Evolutionary conservation across 2,888 invertebrate genomes (phyloP), one percentile per base, ranked within the genome.

Genomic region (Diachrysia chrysitis): DNA sequence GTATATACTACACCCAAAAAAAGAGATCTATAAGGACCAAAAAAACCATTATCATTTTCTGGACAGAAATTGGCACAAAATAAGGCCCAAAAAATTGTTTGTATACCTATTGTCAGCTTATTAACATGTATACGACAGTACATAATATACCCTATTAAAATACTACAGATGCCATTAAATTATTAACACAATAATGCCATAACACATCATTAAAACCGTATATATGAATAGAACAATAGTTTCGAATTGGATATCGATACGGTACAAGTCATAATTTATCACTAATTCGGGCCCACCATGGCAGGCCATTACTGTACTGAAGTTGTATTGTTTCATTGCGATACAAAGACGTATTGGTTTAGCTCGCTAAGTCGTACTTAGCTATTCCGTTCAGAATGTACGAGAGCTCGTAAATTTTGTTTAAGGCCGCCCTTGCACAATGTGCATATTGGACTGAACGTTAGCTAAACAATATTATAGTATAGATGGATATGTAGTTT

Each of bases 241-340:
- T 19, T 19, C 2, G 12, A 21, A 51, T 21, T 21, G 12, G 12
- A 51, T 19, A 51, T 51, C 12, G 21, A 51, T 19, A 19, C 21
- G 19, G 12, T 35, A 42, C 21, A 25, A 23, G 64, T 59, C 59
- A 71, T 76, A 65, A 71, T 72, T 72, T 62, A 73, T 65, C 56
- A 37, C 17, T 56, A 42, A 59, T 57, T 65, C 25, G 4, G 37
- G 25, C 1, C 17, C 2, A 21, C 53, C 53, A 59, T 16, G 23
- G 70, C 32, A 59, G 48, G 55, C 55, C 56, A 37, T 46, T 55
- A 17, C 6, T 17, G 12, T 48, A 65, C 62, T 57, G 25, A 65
- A 19, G 32, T 14, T 16, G 42, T 55, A 63, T 73, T 69, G 73
- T 74, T 51, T 54, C 29, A 3, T 46, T 54, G 54, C 17, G 42